Percentiles rank a stretch among this genome's conserved stretches.
These are phyloP conservation scores for Actinemys pallida DNA, from an alignment of 2,113 vertebrate genomes.

Conservation along the genomic window DNA sequence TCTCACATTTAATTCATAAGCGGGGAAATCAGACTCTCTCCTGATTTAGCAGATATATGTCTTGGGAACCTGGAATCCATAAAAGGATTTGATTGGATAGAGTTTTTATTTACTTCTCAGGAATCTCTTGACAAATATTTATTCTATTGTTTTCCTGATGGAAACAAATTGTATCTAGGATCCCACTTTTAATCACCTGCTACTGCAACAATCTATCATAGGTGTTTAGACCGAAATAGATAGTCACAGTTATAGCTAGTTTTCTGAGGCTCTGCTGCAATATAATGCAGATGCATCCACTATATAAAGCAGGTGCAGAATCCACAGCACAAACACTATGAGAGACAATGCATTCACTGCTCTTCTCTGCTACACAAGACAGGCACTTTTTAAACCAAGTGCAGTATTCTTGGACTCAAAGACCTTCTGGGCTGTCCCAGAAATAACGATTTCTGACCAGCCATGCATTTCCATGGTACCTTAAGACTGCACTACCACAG, in stretches of 20 bases:
- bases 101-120: not conserved
- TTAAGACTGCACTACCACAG: constrained; percentile 8
- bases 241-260: not conserved
- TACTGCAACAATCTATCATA: not conserved
- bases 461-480: not conserved
- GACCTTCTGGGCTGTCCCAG: not conserved
- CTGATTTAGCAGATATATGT: not conserved
- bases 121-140: not conserved
- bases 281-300: not conserved
- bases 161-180: not conserved
- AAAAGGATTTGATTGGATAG: not conserved
- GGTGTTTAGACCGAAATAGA: not conserved
- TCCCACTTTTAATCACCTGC: not conserved
- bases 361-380: not conserved
- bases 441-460: not conserved
- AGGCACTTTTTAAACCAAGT: not conserved
- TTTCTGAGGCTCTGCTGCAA: constrained; percentile 8
- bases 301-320: not conserved
- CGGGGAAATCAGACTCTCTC: not conserved
- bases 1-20: not conserved
- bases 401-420: not conserved
- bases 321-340: not conserved
- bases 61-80: not conserved
- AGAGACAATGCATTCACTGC: not conserved
- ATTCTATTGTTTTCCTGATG: not conserved